phyloP scores from a whole-genome alignment of 2,113 vertebrate genomes.

The Halichoerus grypus region DNA sequence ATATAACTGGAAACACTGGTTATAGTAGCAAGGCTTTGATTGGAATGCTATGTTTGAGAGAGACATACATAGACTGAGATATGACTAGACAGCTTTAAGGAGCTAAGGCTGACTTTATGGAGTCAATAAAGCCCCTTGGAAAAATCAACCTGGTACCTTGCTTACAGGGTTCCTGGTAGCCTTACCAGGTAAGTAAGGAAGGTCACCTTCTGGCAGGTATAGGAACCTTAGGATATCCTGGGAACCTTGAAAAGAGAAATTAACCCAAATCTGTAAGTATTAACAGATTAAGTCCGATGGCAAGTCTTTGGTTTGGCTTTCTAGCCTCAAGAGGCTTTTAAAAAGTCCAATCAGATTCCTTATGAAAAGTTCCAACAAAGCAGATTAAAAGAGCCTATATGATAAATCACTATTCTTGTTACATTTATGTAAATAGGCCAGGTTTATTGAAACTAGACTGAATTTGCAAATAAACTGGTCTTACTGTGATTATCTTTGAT shows the following conservation, averaged over 20 bases:
- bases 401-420: background rate
- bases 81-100: background rate
- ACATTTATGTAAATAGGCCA: background rate
- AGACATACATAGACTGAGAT: background rate
- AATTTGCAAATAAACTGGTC: background rate
- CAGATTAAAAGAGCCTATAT: background rate
- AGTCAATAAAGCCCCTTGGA: background rate
- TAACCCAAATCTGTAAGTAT: background rate
- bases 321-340: background rate
- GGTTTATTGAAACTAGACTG: background rate
- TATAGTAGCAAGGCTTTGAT: background rate
- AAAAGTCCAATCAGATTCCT: background rate
- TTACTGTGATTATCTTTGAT: background rate
- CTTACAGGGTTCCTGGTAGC: background rate
- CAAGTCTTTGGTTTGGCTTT: background rate
- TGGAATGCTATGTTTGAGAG: background rate
- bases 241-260: background rate
- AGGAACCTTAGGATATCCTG: background rate
- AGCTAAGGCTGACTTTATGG: background rate
- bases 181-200: background rate
- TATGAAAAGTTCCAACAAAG: background rate
- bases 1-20: background rate
- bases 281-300: background rate
- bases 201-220: background rate
- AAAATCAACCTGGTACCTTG: background rate